Percentiles rank a stretch among this genome's conserved stretches.
phyloP scores from a whole-genome alignment of 2,797 vertebrate genomes.

The Nannoperca obscura region DNA sequence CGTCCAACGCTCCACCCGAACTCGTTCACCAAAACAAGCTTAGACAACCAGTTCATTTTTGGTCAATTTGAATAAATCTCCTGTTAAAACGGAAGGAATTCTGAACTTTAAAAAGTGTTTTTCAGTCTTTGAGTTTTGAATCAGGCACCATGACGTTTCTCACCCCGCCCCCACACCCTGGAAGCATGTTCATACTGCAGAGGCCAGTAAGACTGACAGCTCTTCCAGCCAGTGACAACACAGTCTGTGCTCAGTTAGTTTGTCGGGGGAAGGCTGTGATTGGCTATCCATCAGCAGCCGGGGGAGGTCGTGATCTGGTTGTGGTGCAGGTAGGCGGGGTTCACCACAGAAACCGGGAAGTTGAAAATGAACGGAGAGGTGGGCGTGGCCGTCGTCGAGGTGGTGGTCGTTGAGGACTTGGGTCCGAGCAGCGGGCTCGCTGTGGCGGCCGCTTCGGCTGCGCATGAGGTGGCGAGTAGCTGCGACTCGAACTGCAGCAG shows the following conservation, averaged over 20 bases:
- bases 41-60: constrained; percentile 62
- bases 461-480: constrained; percentile 87
- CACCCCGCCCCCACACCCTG: constrained; percentile 25
- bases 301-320: constrained; percentile 87
- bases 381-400: constrained; percentile 72
- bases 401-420: constrained; percentile 74
- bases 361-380: constrained; percentile 88
- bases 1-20: constrained; percentile 49
- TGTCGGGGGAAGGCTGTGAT: constrained; percentile 3
- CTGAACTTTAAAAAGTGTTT: constrained; percentile 42
- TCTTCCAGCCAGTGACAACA: constrained; percentile 47
- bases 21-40: constrained; percentile 18
- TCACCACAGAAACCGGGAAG: constrained; percentile 87
- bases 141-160: constrained; percentile 72
- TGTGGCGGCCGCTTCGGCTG: constrained; percentile 81
- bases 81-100: constrained; percentile 56
- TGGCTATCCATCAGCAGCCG: constrained; percentile 82
- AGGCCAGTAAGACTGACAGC: constrained; percentile 36
- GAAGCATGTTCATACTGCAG: constrained; percentile 63
- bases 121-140: constrained; percentile 53
- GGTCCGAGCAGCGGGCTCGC: constrained; percentile 83
- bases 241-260: constrained; percentile 48
- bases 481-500: constrained; percentile 90
- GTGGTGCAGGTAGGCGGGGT: constrained; percentile 84
- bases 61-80: constrained; percentile 60